These are phyloP conservation scores for Notospermus geniculatus DNA, from an alignment of 1,140 invertebrate genomes.

Conservation along the genomic window DNA sequence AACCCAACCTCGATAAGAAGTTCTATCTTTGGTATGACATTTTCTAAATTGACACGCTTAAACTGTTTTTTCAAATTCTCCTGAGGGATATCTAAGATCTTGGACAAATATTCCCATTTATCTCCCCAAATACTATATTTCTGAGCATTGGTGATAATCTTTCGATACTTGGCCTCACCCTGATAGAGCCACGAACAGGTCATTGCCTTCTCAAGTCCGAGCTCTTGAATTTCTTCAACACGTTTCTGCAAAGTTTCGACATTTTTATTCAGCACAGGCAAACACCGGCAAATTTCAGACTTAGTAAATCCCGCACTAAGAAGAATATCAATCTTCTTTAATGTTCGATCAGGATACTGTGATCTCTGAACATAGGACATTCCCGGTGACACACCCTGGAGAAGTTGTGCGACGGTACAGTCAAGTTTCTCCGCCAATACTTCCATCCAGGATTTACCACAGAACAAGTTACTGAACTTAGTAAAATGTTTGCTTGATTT, in stretches of 20 bases:
- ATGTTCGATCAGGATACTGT: not conserved
- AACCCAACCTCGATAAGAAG: not conserved
- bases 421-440: conserved; percentile 1
- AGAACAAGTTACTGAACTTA: not conserved
- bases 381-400: not conserved
- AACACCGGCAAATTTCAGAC: not conserved
- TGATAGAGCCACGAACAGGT: not conserved
- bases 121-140: not conserved
- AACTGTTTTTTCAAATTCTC: not conserved
- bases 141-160: not conserved
- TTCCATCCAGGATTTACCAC: not conserved
- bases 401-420: not conserved
- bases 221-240: not conserved
- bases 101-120: conserved; percentile 6
- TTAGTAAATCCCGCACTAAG: not conserved
- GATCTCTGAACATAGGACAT: not conserved
- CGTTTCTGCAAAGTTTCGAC: not conserved
- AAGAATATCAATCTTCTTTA: not conserved
- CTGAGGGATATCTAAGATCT: not conserved
- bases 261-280: not conserved
- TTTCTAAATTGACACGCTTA: not conserved
- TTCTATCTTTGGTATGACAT: not conserved
- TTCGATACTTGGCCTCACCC: not conserved
- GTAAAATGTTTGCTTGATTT: not conserved
- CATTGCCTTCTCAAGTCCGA: not conserved